phyloP scores from a whole-genome alignment of 1,140 invertebrate species.

The Magallana ariakensis region DNA sequence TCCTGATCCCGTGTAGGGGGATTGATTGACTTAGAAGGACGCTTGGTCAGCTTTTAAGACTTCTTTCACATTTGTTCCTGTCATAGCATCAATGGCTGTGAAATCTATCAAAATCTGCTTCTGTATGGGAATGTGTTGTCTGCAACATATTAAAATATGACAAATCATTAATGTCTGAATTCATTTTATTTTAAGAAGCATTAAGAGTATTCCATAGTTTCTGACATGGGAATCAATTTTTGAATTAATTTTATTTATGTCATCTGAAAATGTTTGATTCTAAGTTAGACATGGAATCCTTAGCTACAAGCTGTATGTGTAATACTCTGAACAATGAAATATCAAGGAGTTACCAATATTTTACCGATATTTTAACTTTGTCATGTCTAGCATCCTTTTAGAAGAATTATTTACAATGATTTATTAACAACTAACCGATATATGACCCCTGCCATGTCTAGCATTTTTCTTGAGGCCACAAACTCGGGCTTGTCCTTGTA shows the following conservation, averaged over 20 bases:
- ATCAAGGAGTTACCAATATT: no score
- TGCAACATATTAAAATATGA: slow-evolving; percentile 16
- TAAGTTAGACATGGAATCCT: neutral
- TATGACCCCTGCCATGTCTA: slow-evolving; percentile 87
- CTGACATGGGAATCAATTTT: neutral
- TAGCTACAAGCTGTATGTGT: neutral
- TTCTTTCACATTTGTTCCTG: neutral
- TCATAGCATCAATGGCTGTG: slow-evolving; percentile 60
- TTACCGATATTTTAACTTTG: no score
- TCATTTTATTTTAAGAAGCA: no score
- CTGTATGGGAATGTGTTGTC: slow-evolving; percentile 69
- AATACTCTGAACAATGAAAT: neutral
- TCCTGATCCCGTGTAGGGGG: no score
- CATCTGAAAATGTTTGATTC: no score
- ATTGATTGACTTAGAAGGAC: no score
- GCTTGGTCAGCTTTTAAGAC: neutral
- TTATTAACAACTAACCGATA: slow-evolving; percentile 78
- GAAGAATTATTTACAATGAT: no score
- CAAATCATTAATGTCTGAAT: no score
- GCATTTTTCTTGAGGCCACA: slow-evolving; percentile 88
- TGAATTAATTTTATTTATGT: neutral
- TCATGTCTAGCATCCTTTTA: no score
- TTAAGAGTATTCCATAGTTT: no score
- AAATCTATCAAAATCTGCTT: slow-evolving; percentile 87
- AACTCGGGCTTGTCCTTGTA: slow-evolving; percentile 85